phyloP scores from a whole-genome alignment of 23 tunicate species.

The Halocynthia aurantium region DNA sequence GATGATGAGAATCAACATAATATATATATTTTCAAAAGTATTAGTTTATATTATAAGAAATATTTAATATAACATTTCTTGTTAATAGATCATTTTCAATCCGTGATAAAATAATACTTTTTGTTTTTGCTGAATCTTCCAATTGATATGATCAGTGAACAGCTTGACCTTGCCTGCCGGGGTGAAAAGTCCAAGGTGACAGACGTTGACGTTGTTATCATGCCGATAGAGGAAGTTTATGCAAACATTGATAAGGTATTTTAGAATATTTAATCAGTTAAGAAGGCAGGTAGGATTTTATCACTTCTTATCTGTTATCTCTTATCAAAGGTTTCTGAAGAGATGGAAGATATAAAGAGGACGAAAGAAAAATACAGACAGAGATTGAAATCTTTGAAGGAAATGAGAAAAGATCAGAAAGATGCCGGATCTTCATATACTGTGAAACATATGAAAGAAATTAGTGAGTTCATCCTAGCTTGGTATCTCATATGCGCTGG shows the following conservation, averaged over 20 bases:
- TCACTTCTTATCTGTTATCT: too few relatives aligned
- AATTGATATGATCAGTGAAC: slow-evolving; percentile 16
- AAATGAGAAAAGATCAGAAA: slow-evolving; percentile 22
- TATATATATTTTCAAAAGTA: too few relatives aligned
- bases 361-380: slow-evolving; percentile 45
- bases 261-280: neutral
- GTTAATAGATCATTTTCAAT: too few relatives aligned
- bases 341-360: slow-evolving; percentile 33
- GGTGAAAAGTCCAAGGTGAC: slow-evolving; percentile 25
- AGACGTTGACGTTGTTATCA: slow-evolving; percentile 25
- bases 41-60: too few relatives aligned
- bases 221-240: slow-evolving; percentile 8
- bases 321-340: slow-evolving; percentile 33
- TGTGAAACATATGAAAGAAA: slow-evolving; percentile 76
- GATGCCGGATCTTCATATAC: slow-evolving; percentile 20
- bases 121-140: too few relatives aligned
- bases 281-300: neutral
- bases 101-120: too few relatives aligned
- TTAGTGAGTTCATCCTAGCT: slow-evolving; percentile 22
- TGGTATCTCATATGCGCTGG: neutral
- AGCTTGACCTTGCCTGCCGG: slow-evolving; percentile 19
- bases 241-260: slow-evolving; percentile 34
- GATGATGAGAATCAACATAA: too few relatives aligned
- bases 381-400: slow-evolving; percentile 23
- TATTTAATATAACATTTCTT: too few relatives aligned